Base-by-base conservation (phyloP, 1,140 invertebrate species). In the Catajapyx aquilonaris region DNA sequence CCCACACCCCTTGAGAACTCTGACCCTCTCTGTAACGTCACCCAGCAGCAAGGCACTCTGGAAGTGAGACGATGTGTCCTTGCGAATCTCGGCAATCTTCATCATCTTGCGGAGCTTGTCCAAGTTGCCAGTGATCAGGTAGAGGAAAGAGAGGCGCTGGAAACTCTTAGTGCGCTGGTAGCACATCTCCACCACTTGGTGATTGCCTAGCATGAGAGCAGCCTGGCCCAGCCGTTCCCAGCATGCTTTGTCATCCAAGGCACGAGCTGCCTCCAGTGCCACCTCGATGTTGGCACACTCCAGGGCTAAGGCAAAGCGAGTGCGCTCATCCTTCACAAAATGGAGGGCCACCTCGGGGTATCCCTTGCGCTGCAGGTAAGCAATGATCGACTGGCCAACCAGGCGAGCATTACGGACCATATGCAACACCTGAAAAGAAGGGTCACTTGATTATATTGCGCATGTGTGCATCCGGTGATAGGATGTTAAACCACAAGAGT, bases 121-220 rank as follows among this genome's bases (percentile, higher is more conserved):
- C 46, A 96, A 60, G 60, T 99, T 98, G 15, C 95, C 95, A 22
- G 94, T 98, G 40, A 99, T 93, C 4, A 98, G 62, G 59, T 99
- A 99, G 5, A 99, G 65, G 63, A 99, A 98, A 3, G 91, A 84
- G 0, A 99, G 65, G 59, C 96, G 97, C 53, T 98, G 91, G 59
- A 98, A 99, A 62, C 96, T 95, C 61, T 98, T 99, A 3, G 91
- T 98, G 43, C 93, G 71, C 58, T 99, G 94, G 61, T 99, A 99
- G 44, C 90, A 94, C 88, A 97, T 96, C 59, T 98, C 95, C 0
- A 97, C 93, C 15, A 84, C 77, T 63, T 93, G 85, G 60, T 93
- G 85, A 56, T 95, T 94, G 13, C 90, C 91, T 53, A 91, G 90
- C 34, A 90, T 59, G 5, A 98, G 55, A 0, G 94, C 94, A 1